phyloP scores from a whole-genome alignment of 2,113 vertebrate species.

The Dipodomys spectabilis region DNA sequence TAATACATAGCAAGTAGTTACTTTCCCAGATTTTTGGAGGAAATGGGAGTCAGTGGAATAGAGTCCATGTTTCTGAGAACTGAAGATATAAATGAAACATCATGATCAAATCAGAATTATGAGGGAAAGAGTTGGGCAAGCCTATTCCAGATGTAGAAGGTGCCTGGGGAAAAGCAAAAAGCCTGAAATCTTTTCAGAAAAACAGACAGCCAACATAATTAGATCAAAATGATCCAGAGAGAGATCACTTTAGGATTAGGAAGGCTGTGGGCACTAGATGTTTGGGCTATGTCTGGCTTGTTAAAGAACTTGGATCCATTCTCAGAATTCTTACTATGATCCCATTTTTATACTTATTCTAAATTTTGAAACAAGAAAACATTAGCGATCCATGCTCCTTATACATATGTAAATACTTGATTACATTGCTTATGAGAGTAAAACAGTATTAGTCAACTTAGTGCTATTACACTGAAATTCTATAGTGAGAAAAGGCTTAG shows the following conservation, averaged over 20 bases:
- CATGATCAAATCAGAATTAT: not conserved
- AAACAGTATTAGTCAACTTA: not conserved
- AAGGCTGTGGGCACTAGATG: not conserved
- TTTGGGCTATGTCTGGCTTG: not conserved
- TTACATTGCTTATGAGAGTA: not conserved
- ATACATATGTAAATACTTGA: not conserved
- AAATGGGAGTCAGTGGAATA: not conserved
- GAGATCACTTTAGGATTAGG: not conserved
- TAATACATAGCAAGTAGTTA: not conserved
- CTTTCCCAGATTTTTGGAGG: not conserved
- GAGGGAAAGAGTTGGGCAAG: not conserved
- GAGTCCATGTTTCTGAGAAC: not conserved
- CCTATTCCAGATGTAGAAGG: accelerated
- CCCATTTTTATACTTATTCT: not conserved
- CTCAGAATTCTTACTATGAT: not conserved
- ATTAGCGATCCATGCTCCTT: not conserved
- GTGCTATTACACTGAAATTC: not conserved
- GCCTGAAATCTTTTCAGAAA: not conserved
- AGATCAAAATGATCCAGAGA: not conserved
- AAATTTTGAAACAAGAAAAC: not conserved
- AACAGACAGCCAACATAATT: not conserved
- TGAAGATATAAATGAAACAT: not conserved
- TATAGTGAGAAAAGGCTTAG: not conserved
- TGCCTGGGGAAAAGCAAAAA: not conserved
- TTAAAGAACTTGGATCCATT: not conserved